These are phyloP conservation scores for Gymnorhina tibicen DNA, from an alignment of 2,113 vertebrate genomes.

Conservation along the genomic window DNA sequence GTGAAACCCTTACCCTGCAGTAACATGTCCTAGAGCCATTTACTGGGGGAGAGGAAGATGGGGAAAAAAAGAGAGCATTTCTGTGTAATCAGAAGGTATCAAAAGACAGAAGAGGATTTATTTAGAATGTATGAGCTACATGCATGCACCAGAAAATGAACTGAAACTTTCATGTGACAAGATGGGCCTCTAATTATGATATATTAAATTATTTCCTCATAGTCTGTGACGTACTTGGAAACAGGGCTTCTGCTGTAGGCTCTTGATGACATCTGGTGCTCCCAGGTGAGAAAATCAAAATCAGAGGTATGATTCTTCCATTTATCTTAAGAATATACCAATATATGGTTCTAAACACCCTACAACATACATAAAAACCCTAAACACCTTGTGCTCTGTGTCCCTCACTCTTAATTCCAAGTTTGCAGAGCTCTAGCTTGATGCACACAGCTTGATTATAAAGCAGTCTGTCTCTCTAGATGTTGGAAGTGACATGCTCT, in stretches of 20 bases:
- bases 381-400: accelerated
- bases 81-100: neutral
- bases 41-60: neutral
- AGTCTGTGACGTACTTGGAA: neutral
- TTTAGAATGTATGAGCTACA: neutral
- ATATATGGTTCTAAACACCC: neutral
- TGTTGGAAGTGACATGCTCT: neutral
- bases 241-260: neutral
- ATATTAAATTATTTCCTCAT: neutral
- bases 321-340: neutral
- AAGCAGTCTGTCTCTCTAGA: neutral
- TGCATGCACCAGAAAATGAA: neutral
- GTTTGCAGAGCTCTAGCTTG: neutral
- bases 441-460: neutral
- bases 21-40: neutral
- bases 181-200: neutral
- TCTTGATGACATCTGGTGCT: neutral
- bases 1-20: neutral
- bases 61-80: neutral
- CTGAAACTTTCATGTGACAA: neutral
- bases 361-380: neutral
- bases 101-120: neutral
- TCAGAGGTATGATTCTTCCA: neutral
- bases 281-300: neutral
- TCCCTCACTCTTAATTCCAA: neutral